phyloP scores from a whole-genome alignment of 1,140 invertebrate genomes.

The Camponotus vicinus region DNA sequence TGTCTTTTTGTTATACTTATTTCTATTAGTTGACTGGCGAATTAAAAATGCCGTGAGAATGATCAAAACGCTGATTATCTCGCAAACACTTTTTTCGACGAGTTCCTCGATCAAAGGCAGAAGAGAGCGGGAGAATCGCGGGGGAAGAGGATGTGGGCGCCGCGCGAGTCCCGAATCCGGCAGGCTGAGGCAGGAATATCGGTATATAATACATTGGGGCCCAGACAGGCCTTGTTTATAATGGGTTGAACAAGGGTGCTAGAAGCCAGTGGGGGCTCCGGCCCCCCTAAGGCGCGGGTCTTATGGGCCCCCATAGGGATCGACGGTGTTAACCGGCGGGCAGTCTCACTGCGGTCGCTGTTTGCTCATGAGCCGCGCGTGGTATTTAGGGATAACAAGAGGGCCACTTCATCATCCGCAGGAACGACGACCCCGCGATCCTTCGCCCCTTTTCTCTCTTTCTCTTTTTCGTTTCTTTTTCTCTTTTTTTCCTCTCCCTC shows the following conservation, averaged over 20 bases:
- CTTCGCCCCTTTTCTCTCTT: constrained; percentile 54
- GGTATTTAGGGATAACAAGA: constrained; percentile 85
- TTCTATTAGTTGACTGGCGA: constrained; percentile 16
- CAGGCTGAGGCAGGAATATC: constrained; percentile 69
- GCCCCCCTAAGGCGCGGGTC: constrained; percentile 83
- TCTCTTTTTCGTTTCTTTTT: constrained; percentile 46
- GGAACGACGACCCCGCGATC: constrained; percentile 77
- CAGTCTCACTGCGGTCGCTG: constrained; percentile 82
- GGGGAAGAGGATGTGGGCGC: constrained; percentile 50
- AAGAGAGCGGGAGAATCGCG: constrained; percentile 63
- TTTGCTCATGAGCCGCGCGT: constrained; percentile 85
- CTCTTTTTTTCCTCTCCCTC: neutral
- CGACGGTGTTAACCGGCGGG: constrained; percentile 83
- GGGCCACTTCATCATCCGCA: constrained; percentile 84
- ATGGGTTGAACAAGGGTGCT: constrained; percentile 86
- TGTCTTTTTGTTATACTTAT: neutral
- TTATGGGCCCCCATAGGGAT: constrained; percentile 80
- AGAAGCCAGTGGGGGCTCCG: constrained; percentile 84
- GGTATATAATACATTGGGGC: constrained; percentile 83
- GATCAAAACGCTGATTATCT: constrained; percentile 34
- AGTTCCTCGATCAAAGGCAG: constrained; percentile 32
- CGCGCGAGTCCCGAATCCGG: constrained; percentile 67
- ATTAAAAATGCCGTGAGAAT: constrained; percentile 46
- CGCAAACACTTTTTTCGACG: constrained; percentile 16
- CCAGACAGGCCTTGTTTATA: constrained; percentile 84